phyloP scores from a whole-genome alignment of 2,113 vertebrate species.

The Menidia beryllina region DNA sequence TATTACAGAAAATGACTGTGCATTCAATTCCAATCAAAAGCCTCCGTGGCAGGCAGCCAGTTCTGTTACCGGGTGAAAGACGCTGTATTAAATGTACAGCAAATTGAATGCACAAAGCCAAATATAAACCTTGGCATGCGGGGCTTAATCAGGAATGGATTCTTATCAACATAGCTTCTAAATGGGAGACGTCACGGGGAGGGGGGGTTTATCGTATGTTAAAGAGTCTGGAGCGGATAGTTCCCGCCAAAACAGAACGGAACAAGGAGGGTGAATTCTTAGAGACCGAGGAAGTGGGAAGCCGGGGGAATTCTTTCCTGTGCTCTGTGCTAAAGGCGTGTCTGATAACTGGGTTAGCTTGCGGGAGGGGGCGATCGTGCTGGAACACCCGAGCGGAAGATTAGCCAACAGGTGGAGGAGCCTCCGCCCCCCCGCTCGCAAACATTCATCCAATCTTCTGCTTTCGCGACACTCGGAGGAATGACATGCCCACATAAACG shows the following conservation, averaged over 20 bases:
- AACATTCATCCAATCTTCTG: constrained; percentile 22
- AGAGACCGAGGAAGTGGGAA: no score
- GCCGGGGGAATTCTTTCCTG: constrained; percentile 31
- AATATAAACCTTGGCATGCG: constrained; percentile 66
- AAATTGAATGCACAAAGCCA: constrained; percentile 73
- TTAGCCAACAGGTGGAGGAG: constrained; percentile 70
- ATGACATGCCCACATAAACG: constrained; percentile 62
- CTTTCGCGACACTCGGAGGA: constrained; percentile 55
- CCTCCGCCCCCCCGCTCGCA: neutral
- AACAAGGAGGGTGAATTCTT: no score
- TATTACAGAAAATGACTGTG: constrained; percentile 76
- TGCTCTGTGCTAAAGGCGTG: constrained; percentile 10
- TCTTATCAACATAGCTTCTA: constrained; percentile 55
- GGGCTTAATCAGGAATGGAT: constrained; percentile 67
- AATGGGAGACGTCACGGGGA: constrained; percentile 40
- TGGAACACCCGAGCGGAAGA: constrained; percentile 47
- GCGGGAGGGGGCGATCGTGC: constrained; percentile 65
- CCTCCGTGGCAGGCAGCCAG: constrained; percentile 75
- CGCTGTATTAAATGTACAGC: constrained; percentile 70
- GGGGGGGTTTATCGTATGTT: constrained; percentile 33
- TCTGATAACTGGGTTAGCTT: constrained; percentile 70
- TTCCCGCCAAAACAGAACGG: neutral
- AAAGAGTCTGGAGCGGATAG: constrained; percentile 17
- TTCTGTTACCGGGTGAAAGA: constrained; percentile 69
- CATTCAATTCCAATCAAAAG: constrained; percentile 82